These are phyloP conservation scores for Drosophila lini DNA, from an alignment of 1,140 invertebrate genomes.

Conservation along the genomic window DNA sequence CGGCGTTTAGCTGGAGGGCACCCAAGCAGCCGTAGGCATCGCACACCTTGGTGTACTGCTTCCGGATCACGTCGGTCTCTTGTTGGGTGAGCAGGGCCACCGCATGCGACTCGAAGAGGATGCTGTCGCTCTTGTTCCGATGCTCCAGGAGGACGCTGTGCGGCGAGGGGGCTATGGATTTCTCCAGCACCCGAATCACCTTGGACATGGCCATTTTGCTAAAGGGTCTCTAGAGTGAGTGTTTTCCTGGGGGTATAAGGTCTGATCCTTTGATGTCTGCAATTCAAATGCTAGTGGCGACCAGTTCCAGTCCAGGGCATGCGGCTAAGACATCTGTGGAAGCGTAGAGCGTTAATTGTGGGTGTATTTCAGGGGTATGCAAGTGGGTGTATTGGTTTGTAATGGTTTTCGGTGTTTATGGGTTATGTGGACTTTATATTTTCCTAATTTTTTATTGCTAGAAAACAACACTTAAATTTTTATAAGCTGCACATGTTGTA, in stretches of 20 bases:
- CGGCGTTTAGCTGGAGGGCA: conserved; percentile 93
- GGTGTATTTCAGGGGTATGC: conserved; percentile 4
- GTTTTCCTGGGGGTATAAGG: background rate
- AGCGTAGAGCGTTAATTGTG: conserved; percentile 28
- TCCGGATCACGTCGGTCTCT: conserved; percentile 94
- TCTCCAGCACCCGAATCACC: conserved; percentile 95
- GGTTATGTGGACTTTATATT: background rate
- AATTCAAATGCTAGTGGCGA: conserved; percentile 21
- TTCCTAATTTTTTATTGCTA: background rate
- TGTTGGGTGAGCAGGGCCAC: conserved; percentile 89
- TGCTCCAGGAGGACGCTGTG: conserved; percentile 96
- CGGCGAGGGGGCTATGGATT: conserved; percentile 92
- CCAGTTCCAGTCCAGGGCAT: conserved; percentile 24
- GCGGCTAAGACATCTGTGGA: conserved; percentile 59
- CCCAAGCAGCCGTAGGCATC: conserved; percentile 98
- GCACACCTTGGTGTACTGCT: conserved; percentile 93
- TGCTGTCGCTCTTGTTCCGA: conserved; percentile 90
- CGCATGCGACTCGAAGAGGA: conserved; percentile 96
- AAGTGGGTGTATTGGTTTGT: background rate
- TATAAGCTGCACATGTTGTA: background rate
- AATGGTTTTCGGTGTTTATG: background rate
- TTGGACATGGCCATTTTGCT: conserved; percentile 95
- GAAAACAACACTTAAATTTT: background rate
- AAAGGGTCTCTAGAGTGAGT: background rate
- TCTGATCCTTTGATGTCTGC: conserved; percentile 22